Percentiles rank a stretch among this genome's conserved stretches.
Evolutionary conservation across 2,113 vertebrate genomes (phyloP).

Genomic region (Todiramphus chloris): DNA sequence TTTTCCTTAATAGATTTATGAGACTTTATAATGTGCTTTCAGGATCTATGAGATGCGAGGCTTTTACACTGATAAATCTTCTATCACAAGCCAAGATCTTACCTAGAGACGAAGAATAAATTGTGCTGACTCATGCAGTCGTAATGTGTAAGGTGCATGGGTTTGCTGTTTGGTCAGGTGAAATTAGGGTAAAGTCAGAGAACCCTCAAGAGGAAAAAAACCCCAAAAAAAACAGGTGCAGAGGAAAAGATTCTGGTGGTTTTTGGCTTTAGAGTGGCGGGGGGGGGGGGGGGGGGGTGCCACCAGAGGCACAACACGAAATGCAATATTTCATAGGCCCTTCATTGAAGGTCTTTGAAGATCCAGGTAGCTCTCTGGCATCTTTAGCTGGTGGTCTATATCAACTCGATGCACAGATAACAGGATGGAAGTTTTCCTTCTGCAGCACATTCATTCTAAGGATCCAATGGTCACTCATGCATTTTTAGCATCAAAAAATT

Average conservation of each 20-base stretch:
- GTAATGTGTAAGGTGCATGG: background rate
- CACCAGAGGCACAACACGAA: background rate
- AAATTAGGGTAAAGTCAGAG: background rate
- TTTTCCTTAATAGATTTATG: background rate
- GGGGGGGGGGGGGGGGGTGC: accelerated
- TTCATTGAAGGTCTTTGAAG: background rate
- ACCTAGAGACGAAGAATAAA: background rate
- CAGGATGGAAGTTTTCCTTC: background rate
- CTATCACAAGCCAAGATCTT: background rate
- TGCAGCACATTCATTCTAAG: background rate
- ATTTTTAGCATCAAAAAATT: background rate
- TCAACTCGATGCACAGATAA: background rate
- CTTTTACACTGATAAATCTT: background rate
- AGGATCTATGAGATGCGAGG: background rate
- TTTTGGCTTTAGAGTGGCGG: background rate
- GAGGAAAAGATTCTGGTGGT: background rate
- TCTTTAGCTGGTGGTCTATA: background rate
- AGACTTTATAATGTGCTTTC: background rate
- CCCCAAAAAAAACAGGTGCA: too few species aligned
- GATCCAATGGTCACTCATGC: background rate
- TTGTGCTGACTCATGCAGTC: background rate
- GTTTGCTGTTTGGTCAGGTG: background rate
- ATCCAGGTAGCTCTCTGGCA: background rate
- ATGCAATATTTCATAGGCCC: background rate
- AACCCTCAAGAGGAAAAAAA: background rate